Base-by-base conservation (phyloP, 2,797 vertebrate species). In the Rhinoraja longicauda region DNA sequence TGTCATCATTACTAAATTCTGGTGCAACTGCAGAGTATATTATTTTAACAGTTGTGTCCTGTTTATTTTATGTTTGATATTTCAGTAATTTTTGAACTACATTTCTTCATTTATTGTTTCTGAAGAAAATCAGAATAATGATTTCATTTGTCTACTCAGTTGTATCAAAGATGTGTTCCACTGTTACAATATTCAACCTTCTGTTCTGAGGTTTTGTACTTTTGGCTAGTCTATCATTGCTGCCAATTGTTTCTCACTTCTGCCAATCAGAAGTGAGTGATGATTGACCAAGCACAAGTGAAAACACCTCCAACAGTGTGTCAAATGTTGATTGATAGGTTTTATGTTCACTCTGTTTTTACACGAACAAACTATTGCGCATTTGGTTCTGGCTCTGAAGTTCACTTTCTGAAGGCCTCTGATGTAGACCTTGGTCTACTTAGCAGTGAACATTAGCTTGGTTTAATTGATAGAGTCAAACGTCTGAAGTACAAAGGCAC, bases 361-460 rank as follows among this genome's bases (percentile, higher is more conserved):
- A 21, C 59, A 88, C 19, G 1, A 88, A 15, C 17, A 67, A 64
- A 67, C 3, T 67, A 86, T 67, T 67, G 32, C 10, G 59, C 84
- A 67, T 15, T 67, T 17, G 9, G 62, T 36, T 67, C 84, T n/a
- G 36, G n/a, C 62, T 67, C 6, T 88, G 84, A 67, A 67, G 59
- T 67, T 64, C 84, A 67, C 15, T 6, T 9, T 88, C 24, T 67
- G 84, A 88, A 67, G 26, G 62, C 29, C 82, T 13, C 29, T 64
- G 82, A 59, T 59, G n/a, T 67, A 67, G 59, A 62, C 59, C 15
- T 32, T 70, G 67, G 70, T 67, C n/a, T 36, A 2, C 62, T 73
- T 88, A 36, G n/a, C 62, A 88, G 84, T 62, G 64, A 86, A 86
- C 17, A 9, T 36, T 88, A 36, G 59, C 84, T 88, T 88, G n/a